Conservation (phyloP, 2,113 vertebrate genomes). For the Callionymus lyra region DNA sequence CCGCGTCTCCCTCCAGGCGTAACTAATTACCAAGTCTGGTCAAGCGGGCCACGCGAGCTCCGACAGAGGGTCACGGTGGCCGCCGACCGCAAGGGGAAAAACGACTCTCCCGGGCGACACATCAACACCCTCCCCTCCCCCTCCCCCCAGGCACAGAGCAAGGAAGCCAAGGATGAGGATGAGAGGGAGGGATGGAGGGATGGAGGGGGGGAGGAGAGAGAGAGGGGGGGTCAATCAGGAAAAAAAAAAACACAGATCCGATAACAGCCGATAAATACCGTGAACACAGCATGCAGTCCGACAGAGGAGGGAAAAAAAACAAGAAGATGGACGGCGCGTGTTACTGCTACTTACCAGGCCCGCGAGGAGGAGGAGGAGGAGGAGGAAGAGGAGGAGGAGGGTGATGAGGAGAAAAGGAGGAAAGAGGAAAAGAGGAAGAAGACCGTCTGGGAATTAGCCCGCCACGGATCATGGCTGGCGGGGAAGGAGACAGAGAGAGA, state of each 20-base stretch:
- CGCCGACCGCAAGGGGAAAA: conserved; percentile 44
- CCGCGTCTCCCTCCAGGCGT: conserved; percentile 41
- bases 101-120: conserved; percentile 48
- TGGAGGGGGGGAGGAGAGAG: neutral
- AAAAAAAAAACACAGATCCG: conserved; percentile 24
- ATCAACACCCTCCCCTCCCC: conserved; percentile 21
- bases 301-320: conserved; percentile 23
- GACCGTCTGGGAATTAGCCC: conserved; percentile 62
- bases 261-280: conserved; percentile 54
- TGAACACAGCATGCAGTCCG: conserved; percentile 49
- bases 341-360: conserved; percentile 47
- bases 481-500: conserved; percentile 41
- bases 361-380: conserved; percentile 33
- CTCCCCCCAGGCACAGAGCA: conserved; percentile 6
- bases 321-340: conserved; percentile 43
- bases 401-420: conserved; percentile 16
- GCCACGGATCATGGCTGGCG: conserved; percentile 64
- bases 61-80: conserved; percentile 59
- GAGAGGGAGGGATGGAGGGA: neutral
- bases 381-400: conserved; percentile 15
- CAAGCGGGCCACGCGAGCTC: conserved; percentile 47
- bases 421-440: conserved; percentile 28
- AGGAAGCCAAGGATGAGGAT: conserved; percentile 3
- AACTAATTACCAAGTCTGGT: conserved; percentile 65
- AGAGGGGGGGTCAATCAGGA: conserved; percentile 30